Evolutionary conservation across 2,113 vertebrate genomes (phyloP).

Genomic region (Ptychochromis oligacanthus): DNA sequence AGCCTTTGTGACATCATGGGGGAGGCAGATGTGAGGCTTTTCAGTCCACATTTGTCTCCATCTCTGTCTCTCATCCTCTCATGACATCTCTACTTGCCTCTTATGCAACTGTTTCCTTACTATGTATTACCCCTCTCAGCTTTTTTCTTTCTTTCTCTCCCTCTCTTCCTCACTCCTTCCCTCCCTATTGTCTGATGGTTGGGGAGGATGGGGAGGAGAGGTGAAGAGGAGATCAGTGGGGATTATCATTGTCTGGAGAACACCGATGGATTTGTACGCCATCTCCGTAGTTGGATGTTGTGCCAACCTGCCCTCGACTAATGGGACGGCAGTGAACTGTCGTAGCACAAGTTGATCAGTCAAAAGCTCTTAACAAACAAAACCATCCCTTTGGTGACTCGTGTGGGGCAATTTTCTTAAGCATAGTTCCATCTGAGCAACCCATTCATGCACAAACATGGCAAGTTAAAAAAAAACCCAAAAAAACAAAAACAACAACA

Average conservation of each 20-base stretch:
- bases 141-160: slow-evolving; percentile 1
- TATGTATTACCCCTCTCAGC: slow-evolving; percentile 20
- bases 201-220: neutral
- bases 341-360: slow-evolving; percentile 50
- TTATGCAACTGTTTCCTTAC: slow-evolving; percentile 9
- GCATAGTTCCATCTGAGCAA: slow-evolving; percentile 5
- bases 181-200: slow-evolving; percentile 47
- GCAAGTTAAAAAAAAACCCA: neutral
- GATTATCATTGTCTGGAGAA: slow-evolving; percentile 76
- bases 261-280: slow-evolving; percentile 62
- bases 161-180: neutral
- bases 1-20: slow-evolving; percentile 62
- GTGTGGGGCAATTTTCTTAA: slow-evolving; percentile 8
- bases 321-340: slow-evolving; percentile 50
- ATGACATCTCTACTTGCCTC: neutral
- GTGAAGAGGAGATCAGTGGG: slow-evolving; percentile 64
- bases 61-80: neutral
- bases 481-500: too few species aligned
- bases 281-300: slow-evolving; percentile 56
- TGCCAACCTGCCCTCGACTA: slow-evolving; percentile 63
- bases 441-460: neutral
- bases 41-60: slow-evolving; percentile 38
- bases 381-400: slow-evolving; percentile 22
- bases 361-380: slow-evolving; percentile 54
- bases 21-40: slow-evolving; percentile 36